Evolutionary conservation across 2,888 invertebrate genomes (phyloP), one percentile per base, ranked within the genome.

Genomic region (Aphodius sticticus): DNA sequence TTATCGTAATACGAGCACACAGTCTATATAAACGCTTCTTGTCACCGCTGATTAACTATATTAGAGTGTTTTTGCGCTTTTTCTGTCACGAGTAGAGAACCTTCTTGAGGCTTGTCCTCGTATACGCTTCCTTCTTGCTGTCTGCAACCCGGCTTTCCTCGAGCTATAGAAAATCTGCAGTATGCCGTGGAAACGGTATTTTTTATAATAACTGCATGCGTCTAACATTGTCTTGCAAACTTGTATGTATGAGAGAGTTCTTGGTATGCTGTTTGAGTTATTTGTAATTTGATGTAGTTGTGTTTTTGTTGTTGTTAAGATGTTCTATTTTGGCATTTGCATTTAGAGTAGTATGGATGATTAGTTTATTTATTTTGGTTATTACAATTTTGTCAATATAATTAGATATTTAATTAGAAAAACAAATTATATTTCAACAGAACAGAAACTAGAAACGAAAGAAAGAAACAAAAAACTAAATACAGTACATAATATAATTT

Each of bases 1-100:
- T n/a, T 2, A 6, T 26, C 36, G 74, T 74, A 74, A 37, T 53
- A 53, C 53, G 69, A 16, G 70, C 79, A 80, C 77, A 72, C 36
- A n/a, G 69, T 77, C 78, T 79, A 69, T 82, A 76, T 78, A 79
- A 37, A 77, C 78, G 78, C 80, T 80, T 79, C 79, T 70, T 37
- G 70, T 77, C 80, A 81, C 79, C 74, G 69, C 76, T 80, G 80
- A 81, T 80, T 79, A 77, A 79, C 80, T 77, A 69, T 77, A 78
- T 53, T 53, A 12, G 53, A 53, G 53, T 53, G 53, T 53, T 53
- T 26, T 53, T 53, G 53, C 53, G 12, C 53, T 53, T 7, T 53
- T 53, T 9, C 53, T 5, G 12, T 53, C 53, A 53, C 53, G 53
- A 53, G 53, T 53, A 53, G 53, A 9, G 53, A 53, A 53, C 53